Evolutionary conservation across 2,113 vertebrate species (phyloP).

Genomic region (Tor tambroides): DNA sequence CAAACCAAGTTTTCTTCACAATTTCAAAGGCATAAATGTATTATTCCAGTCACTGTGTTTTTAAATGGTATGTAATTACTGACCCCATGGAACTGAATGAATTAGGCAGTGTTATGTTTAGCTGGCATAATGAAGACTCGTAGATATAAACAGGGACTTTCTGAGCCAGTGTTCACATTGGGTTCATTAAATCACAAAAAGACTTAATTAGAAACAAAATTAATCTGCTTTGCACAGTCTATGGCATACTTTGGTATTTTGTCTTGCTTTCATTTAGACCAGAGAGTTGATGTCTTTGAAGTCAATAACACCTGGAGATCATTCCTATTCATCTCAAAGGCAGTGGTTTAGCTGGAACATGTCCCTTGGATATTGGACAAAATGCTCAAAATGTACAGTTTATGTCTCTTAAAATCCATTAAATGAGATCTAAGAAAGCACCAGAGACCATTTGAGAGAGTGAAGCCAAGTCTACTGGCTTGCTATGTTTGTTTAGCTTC

Average conservation of each 20-base stretch:
- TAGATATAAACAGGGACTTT: conserved; percentile 4
- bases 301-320: background rate
- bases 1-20: background rate
- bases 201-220: background rate
- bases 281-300: background rate
- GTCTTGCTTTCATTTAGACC: background rate
- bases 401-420: background rate
- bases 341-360: background rate
- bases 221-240: background rate
- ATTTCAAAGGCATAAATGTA: background rate
- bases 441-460: background rate
- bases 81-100: conserved; percentile 10
- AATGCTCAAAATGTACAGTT: background rate
- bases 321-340: background rate
- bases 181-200: conserved; percentile 20
- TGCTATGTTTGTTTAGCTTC: background rate
- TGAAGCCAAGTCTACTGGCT: background rate
- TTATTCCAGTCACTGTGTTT: conserved; percentile 3
- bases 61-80: conserved; percentile 24
- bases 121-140: conserved; percentile 8
- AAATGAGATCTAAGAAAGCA: background rate
- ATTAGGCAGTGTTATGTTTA: conserved; percentile 8
- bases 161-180: conserved; percentile 10
- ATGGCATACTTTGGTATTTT: background rate
- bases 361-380: background rate